Base-by-base conservation (phyloP, 2,797 vertebrate genomes). In the Aphelocoma californica region DNA sequence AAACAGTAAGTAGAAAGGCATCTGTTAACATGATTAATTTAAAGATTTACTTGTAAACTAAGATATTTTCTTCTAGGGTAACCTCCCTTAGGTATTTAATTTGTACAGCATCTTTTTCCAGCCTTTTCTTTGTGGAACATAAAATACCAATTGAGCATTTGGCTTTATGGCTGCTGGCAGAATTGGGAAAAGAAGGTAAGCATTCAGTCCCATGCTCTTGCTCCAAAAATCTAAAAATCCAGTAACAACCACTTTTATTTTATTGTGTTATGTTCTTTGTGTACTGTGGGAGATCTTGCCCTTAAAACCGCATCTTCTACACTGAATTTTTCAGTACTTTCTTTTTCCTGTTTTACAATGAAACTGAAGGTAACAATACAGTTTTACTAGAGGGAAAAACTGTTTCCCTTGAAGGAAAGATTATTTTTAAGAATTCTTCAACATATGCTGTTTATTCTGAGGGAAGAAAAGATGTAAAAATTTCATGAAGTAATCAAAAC, bases 41-140 rank as follows among this genome's bases (percentile, higher is more conserved):
- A 64, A 65, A 85, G 28, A 66, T 81, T 90, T 85, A 84, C 69
- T 90, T 32, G 66, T 77, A 86, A 96, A 94, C 70, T 69, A 91
- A 92, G 91, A 83, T 90, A 24, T 78, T 96, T 91, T 96, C 87
- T 92, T 93, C 71, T 78, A 84, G 56, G 70, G 44, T 82, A 92
- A 60, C 82, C 24, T 93, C 83, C 92, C 84, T 95, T 94, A 93
- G n/a, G 66, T 90, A 92, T 96, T 95, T 95, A 92, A 91, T 95
- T 97, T 94, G 71, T 86, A 92, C 78, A 94, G 88, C 42, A 51
- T 70, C 9, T 79, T 92, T 87, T 24, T n/a, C 56, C 82, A 79
- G 82, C 79, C 31, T 56, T 85, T 64, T 15, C 34, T 70, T 81
- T 60, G 38, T 58, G 74, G 81, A 95, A 95, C 38, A 92, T 87